Base-by-base conservation (phyloP, 1,140 invertebrate genomes). In the Phymorhynchus buccinoides region DNA sequence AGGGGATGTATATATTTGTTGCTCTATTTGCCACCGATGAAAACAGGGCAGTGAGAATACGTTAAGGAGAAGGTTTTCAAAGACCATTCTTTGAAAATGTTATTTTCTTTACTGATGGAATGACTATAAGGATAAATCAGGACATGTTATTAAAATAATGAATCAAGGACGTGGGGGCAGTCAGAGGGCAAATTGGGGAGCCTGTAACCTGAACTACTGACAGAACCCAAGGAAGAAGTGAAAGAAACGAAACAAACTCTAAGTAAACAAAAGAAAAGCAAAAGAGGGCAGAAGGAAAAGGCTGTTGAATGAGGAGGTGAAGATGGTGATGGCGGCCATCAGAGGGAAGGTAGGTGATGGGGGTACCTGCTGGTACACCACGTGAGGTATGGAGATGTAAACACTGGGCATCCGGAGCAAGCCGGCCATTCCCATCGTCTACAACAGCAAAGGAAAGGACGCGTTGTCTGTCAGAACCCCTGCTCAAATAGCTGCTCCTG, bases 311-410 rank as follows among this genome's bases (percentile, higher is more conserved):
- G 30, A 9, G 32, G 35, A 41, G 18, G 73, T 75, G 37, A 22
- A 41, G 73, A 6, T 75, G 35, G 35, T 41, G 73, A 37, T 39
- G 73, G 73, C 32, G 32, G 37, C 18, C 30, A 37, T 6, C n/a
- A n/a, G n/a, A n/a, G n/a, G n/a, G n/a, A n/a, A n/a, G n/a, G n/a
- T n/a, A n/a, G n/a, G n/a, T n/a, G 37, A 9, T 3, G 73, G 73
- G 73, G 91, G 90, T 91, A 93, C 92, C 92, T 93, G 92, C 78
- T 91, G 88, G 88, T 91, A 93, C 83, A 92, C 89, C 81, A 90
- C 89, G 83, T 91, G 90, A 81, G 92, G 90, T 73, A 91, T 90
- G 86, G 92, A 93, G 87, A 92, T 92, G 90, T 91, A 93, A 80
- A 91, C 90, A 84, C 90, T 90, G 68, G 88, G 87, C 52, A 86